phyloP scores from a whole-genome alignment of 2,888 invertebrate species.

The Stenichneumon culpator region DNA sequence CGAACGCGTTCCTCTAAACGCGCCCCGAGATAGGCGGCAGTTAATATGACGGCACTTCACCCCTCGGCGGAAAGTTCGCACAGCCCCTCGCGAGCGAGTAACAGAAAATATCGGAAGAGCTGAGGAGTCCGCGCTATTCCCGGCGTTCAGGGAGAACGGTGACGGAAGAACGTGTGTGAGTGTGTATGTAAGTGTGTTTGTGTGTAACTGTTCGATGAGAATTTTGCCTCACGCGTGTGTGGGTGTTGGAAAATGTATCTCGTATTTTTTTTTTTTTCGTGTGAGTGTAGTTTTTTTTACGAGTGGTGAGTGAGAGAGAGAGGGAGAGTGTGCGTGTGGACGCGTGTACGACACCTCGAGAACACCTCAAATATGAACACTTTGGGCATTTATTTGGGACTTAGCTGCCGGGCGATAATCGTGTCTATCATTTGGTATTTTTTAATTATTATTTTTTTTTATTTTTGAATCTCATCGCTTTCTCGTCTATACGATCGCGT shows the following conservation, averaged over 20 bases:
- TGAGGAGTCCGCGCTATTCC: constrained; percentile 68
- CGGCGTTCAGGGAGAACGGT: constrained; percentile 56
- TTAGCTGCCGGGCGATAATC: constrained; percentile 75
- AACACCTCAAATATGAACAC: constrained; percentile 83
- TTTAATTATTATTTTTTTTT: constrained; percentile 16
- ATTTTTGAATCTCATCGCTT: constrained; percentile 2
- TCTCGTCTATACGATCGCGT: constrained; percentile 60
- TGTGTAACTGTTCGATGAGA: constrained; percentile 10
- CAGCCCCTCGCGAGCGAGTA: constrained; percentile 67
- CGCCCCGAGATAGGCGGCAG: constrained; percentile 21
- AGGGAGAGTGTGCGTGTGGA: constrained; percentile 74
- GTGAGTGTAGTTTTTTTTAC: constrained; percentile 32
- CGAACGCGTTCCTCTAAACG: constrained; percentile 52
- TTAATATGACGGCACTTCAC: constrained; percentile 21
- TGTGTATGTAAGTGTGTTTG: constrained; percentile 20
- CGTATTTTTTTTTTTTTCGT: constrained; percentile 20
- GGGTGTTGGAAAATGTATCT: neutral
- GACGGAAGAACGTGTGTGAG: constrained; percentile 63
- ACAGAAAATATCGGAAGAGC: constrained; percentile 72
- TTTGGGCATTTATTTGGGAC: constrained; percentile 82
- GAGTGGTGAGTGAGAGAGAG: constrained; percentile 67
- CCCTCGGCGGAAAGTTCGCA: constrained; percentile 65
- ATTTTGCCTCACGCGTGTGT: constrained; percentile 2
- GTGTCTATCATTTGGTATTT: constrained; percentile 38
- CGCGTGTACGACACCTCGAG: constrained; percentile 78